Evolutionary conservation across 2,113 vertebrate genomes (phyloP).

Genomic region (Egretta garzetta): DNA sequence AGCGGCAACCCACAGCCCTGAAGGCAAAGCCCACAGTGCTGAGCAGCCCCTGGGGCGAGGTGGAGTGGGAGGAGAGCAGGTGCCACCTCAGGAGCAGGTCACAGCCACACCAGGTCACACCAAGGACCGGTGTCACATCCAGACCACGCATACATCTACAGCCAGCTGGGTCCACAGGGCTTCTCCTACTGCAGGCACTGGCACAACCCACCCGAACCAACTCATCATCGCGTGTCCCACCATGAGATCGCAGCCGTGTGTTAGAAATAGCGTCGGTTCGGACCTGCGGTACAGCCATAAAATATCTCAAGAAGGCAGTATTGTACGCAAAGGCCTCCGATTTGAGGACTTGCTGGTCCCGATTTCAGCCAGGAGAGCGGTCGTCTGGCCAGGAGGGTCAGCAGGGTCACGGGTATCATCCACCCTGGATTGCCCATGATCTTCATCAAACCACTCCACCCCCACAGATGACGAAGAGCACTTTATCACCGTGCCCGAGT

Average conservation of each 20-base stretch:
- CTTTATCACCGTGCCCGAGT: rapidly evolving
- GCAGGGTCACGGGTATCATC: neutral
- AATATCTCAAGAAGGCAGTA: neutral
- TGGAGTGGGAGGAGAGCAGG: rapidly evolving
- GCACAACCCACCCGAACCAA: rapidly evolving
- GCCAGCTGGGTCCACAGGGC: neutral
- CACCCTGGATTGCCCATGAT: neutral
- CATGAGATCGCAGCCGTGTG: rapidly evolving
- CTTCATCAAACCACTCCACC: neutral
- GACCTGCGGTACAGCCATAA: neutral
- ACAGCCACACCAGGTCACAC: neutral
- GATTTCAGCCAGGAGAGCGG: neutral
- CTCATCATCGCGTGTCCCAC: rapidly evolving
- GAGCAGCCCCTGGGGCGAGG: neutral
- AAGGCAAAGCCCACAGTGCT: neutral
- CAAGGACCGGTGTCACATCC: rapidly evolving
- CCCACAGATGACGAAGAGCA: neutral
- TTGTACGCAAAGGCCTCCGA: neutral
- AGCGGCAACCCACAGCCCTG: neutral
- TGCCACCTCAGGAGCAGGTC: neutral
- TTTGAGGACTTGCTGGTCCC: neutral
- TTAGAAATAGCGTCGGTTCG: rapidly evolving
- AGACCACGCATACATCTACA: neutral
- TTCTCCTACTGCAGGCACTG: rapidly evolving
- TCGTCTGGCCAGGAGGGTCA: neutral